These are phyloP conservation scores for Nasonia vitripennis DNA, from an alignment of 1,140 invertebrate species.

Conservation along the genomic window DNA sequence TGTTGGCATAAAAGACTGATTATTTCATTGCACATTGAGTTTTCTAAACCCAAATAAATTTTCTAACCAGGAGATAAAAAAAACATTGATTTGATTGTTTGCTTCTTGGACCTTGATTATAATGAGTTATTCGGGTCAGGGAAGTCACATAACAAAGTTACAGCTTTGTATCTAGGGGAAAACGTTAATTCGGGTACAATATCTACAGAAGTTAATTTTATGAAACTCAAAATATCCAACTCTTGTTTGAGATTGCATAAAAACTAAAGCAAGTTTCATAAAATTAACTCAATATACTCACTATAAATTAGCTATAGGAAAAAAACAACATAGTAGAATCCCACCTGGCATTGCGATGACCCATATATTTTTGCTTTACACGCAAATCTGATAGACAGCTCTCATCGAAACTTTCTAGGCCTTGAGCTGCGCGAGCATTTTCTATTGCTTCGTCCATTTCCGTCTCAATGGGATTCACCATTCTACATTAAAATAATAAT, in stretches of 20 bases:
- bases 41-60: background rate
- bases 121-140: slow-evolving; percentile 29
- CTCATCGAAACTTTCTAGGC: slow-evolving; percentile 62
- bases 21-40: background rate
- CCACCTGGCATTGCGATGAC: slow-evolving; percentile 89
- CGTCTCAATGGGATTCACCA: slow-evolving; percentile 64
- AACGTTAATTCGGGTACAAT: slow-evolving; percentile 22
- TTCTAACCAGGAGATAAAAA: slow-evolving; percentile 8
- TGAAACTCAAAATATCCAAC: slow-evolving; percentile 15
- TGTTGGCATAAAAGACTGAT: background rate
- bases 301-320: slow-evolving; percentile 20
- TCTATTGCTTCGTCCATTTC: slow-evolving; percentile 70
- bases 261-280: slow-evolving; percentile 11
- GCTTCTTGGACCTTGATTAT: slow-evolving; percentile 3
- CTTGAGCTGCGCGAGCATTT: slow-evolving; percentile 57
- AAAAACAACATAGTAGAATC: slow-evolving; percentile 46
- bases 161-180: slow-evolving; percentile 11
- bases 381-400: slow-evolving; percentile 68
- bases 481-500: slow-evolving; percentile 55
- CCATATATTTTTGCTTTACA: slow-evolving; percentile 84
- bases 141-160: slow-evolving; percentile 28
- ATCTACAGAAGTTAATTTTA: slow-evolving; percentile 29
- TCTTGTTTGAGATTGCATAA: background rate
- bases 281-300: slow-evolving; percentile 19
- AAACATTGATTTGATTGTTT: slow-evolving; percentile 17